Percentiles rank a stretch among this genome's conserved stretches.
phyloP scores from a whole-genome alignment of 2,113 vertebrate species.

The Tylochromis polylepis region DNA sequence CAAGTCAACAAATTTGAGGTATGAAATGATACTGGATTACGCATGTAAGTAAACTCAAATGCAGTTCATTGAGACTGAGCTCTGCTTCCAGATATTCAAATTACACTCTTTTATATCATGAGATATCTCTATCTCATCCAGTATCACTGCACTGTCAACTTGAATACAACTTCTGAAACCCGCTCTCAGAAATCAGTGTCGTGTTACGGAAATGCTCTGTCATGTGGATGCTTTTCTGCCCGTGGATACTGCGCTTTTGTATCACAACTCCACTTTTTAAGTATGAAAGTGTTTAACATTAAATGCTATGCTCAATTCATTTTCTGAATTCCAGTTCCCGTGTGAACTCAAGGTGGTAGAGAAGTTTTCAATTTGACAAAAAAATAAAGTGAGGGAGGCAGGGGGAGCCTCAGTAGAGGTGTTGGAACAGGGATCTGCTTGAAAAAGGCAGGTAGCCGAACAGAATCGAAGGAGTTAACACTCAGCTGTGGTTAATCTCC shows the following conservation, averaged over 20 bases:
- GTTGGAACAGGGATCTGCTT: not conserved
- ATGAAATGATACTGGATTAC: not conserved
- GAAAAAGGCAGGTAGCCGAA: conserved; percentile 27
- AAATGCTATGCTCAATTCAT: not conserved
- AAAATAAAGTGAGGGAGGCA: not conserved
- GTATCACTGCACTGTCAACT: not conserved
- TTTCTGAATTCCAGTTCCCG: not conserved
- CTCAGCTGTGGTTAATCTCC: conserved; percentile 65
- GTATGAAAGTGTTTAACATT: not conserved
- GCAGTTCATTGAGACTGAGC: not conserved
- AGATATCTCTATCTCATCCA: not conserved
- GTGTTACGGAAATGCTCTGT: not conserved
- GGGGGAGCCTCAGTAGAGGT: not conserved
- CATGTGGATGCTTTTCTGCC: not conserved
- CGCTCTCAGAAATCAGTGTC: not conserved
- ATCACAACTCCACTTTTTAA: not conserved
- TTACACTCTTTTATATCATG: fast-evolving
- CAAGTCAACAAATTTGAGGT: not conserved
- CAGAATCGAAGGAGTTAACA: conserved; percentile 61
- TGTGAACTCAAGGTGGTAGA: not conserved
- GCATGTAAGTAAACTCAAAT: not conserved
- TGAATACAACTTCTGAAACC: not conserved
- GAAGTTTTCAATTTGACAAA: conserved; percentile 33
- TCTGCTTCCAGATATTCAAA: not conserved
- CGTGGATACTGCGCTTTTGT: not conserved